phyloP scores from a whole-genome alignment of 2,113 vertebrate species.

The Jaculus jaculus region DNA sequence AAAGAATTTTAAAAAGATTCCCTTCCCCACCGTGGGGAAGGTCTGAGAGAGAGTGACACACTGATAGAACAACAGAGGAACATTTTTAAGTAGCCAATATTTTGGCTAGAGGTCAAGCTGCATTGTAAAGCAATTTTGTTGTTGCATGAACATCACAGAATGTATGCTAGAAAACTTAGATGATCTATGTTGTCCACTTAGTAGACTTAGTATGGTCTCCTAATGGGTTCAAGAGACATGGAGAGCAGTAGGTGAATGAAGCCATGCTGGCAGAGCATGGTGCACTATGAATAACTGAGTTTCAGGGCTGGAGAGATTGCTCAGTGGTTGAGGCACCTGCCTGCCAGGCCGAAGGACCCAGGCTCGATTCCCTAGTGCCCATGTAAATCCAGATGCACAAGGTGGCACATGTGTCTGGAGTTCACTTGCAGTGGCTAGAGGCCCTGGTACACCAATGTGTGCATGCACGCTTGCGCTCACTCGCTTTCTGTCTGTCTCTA shows the following conservation, averaged over 20 bases:
- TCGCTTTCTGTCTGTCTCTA: no score
- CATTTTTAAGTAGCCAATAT: neutral
- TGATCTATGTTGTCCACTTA: neutral
- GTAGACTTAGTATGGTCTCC: neutral
- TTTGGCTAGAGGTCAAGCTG: neutral
- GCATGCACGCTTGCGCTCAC: no score
- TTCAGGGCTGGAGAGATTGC: neutral
- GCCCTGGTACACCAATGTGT: no score
- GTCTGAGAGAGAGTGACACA: neutral
- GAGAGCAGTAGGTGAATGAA: neutral
- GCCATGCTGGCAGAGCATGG: neutral
- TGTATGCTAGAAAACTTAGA: neutral
- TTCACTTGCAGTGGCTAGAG: no score
- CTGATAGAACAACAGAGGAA: constrained; percentile 12
- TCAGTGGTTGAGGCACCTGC: no score
- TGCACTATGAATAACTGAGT: neutral
- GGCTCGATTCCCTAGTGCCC: no score
- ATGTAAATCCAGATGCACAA: no score
- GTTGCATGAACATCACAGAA: neutral
- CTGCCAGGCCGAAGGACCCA: no score
- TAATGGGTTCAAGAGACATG: neutral
- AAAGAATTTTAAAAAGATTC: neutral
- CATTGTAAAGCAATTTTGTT: neutral
- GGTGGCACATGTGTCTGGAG: no score
- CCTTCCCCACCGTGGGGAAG: neutral